Evolutionary conservation across 2,113 vertebrate species (phyloP).

Genomic region (Campylorhamphus procurvoides): DNA sequence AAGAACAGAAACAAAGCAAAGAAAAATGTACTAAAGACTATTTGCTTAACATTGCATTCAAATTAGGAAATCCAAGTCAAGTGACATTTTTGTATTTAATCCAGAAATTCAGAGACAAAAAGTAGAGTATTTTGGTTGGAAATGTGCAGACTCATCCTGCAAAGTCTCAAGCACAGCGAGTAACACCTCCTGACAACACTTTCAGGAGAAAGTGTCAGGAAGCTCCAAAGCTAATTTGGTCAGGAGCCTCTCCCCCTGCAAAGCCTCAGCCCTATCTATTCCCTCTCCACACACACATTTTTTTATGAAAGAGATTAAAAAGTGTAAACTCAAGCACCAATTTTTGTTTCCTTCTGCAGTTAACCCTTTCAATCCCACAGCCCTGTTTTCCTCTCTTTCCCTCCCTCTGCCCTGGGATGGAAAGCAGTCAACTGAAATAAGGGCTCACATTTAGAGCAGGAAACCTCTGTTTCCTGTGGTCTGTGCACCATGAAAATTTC

Average conservation of each 20-base stretch:
- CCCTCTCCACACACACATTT: neutral
- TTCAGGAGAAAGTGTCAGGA: accelerated
- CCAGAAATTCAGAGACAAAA: neutral
- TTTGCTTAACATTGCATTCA: accelerated
- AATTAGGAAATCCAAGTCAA: neutral
- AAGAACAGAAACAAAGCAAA: neutral
- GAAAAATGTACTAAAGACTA: neutral
- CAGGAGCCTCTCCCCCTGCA: neutral
- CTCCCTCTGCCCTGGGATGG: neutral
- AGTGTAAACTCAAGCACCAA: neutral
- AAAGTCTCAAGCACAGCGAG: neutral
- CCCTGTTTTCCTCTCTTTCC: neutral
- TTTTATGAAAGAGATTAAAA: neutral
- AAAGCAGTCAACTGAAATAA: neutral
- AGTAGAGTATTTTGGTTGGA: accelerated
- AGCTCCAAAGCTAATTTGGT: neutral
- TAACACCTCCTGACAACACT: neutral
- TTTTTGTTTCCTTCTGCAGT: neutral
- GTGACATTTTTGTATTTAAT: neutral
- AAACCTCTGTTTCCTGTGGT: neutral
- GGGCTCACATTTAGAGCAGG: accelerated
- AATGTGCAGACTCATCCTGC: neutral
- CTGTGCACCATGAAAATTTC: neutral
- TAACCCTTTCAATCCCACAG: neutral
- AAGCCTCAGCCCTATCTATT: neutral